Percentiles rank a stretch among this genome's conserved stretches.
These are phyloP conservation scores for Pangasius larnaudii DNA, from an alignment of 2,797 vertebrate species.

Conservation along the genomic window DNA sequence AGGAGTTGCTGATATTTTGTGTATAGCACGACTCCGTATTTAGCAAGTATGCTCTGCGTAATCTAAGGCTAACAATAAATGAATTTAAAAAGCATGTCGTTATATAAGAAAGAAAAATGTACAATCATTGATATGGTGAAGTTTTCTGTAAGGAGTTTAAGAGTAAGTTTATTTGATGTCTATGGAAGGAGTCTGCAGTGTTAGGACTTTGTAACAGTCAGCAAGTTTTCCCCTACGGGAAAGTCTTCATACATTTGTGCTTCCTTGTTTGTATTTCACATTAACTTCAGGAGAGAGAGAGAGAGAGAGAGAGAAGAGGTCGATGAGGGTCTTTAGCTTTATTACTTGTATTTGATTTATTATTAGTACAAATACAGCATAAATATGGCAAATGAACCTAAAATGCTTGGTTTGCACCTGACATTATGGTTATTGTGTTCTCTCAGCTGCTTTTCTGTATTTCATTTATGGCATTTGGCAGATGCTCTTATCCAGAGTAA, in stretches of 20 bases:
- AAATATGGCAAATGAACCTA: neutral
- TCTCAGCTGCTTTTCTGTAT: neutral
- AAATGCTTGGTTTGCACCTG: neutral
- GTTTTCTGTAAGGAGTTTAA: neutral
- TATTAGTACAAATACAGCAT: neutral
- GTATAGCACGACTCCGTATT: neutral
- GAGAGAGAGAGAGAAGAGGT: neutral
- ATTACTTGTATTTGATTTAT: neutral
- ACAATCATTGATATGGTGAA: neutral
- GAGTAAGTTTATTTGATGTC: neutral
- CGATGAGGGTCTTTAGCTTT: neutral
- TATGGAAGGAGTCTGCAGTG: neutral
- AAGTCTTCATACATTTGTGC: neutral
- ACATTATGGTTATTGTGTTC: neutral
- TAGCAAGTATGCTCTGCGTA: neutral
- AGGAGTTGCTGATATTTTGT: neutral
- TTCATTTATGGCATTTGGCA: too few species aligned
- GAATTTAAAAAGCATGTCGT: neutral
- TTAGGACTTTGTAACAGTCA: neutral
- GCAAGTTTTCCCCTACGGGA: neutral
- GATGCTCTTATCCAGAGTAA: too few species aligned
- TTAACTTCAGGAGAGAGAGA: neutral
- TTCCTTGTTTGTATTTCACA: neutral
- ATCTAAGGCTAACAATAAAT: neutral
- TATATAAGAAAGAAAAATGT: neutral